Evolutionary conservation across 2,113 vertebrate genomes (phyloP).

Genomic region (Nycticorax nycticorax): DNA sequence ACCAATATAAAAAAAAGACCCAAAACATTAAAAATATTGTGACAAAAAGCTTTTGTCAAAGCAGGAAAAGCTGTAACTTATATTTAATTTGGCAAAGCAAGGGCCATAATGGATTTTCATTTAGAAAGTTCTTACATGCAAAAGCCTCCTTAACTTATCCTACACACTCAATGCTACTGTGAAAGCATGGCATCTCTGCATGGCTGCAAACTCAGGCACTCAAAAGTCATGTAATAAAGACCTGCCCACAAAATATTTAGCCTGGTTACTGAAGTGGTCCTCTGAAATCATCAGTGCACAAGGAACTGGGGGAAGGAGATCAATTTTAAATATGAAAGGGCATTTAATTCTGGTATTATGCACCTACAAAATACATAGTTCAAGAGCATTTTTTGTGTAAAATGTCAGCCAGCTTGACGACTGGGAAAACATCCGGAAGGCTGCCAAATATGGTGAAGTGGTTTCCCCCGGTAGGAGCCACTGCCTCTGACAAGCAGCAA

Average conservation of each 20-base stretch:
- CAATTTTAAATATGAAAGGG: background rate
- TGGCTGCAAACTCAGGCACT: background rate
- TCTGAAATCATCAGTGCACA: background rate
- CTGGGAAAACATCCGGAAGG: fast-evolving
- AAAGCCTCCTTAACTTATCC: background rate
- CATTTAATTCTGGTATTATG: background rate
- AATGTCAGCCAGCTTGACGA: background rate
- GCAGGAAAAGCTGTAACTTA: background rate
- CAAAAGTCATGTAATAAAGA: background rate
- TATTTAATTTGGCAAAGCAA: background rate
- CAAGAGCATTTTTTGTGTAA: background rate
- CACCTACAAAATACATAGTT: background rate
- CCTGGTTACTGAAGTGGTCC: background rate
- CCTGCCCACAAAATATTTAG: background rate
- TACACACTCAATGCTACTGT: background rate
- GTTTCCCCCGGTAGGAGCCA: background rate
- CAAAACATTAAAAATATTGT: background rate
- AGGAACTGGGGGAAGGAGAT: background rate
- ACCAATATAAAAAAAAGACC: background rate
- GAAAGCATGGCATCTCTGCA: background rate
- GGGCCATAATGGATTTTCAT: background rate
- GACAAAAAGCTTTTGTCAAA: background rate
- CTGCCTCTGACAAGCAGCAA: background rate
- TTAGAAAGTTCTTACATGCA: background rate
- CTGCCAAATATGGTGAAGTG: background rate